Conservation (phyloP, 2,888 invertebrate species). For the Disparrhopalites patrizii region DNA sequence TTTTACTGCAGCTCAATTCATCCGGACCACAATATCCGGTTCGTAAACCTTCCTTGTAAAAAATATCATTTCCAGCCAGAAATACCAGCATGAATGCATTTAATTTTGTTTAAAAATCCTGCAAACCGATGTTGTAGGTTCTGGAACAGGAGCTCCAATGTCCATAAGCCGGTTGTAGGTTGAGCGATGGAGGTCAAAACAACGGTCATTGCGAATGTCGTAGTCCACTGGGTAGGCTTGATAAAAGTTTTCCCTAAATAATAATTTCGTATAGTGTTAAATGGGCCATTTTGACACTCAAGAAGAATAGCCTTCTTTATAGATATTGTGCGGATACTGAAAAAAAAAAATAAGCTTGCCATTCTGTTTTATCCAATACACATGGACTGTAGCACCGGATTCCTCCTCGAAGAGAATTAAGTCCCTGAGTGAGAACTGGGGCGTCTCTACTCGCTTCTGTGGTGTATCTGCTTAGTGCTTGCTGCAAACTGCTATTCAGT, state of each 20-base stretch:
- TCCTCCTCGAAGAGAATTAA: constrained; percentile 27
- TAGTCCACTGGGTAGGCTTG: constrained; percentile 41
- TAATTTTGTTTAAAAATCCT: not conserved
- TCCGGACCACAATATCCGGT: constrained; percentile 44
- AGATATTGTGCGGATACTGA: no score
- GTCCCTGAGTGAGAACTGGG: constrained; percentile 1
- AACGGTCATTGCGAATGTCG: constrained; percentile 42
- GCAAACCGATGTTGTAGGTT: constrained; percentile 40
- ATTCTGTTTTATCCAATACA: constrained; percentile 42
- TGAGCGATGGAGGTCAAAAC: constrained; percentile 38
- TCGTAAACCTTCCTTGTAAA: constrained; percentile 37
- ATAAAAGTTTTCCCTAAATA: constrained; percentile 42
- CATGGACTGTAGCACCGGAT: constrained; percentile 39
- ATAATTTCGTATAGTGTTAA: not conserved
- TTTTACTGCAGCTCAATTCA: constrained; percentile 7
- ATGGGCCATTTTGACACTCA: not conserved
- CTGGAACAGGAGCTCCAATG: constrained; percentile 38
- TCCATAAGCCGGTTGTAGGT: constrained; percentile 44
- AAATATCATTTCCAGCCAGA: not conserved
- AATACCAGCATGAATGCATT: not conserved
- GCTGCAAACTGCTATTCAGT: no score
- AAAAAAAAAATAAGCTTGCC: constrained; percentile 34
- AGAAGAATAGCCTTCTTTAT: no score
- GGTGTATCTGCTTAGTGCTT: no score
- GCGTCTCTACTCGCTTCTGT: no score